Evolutionary conservation across 2,888 invertebrate genomes (phyloP), one percentile per base, ranked within the genome.

Genomic region (Latrodectus elegans): DNA sequence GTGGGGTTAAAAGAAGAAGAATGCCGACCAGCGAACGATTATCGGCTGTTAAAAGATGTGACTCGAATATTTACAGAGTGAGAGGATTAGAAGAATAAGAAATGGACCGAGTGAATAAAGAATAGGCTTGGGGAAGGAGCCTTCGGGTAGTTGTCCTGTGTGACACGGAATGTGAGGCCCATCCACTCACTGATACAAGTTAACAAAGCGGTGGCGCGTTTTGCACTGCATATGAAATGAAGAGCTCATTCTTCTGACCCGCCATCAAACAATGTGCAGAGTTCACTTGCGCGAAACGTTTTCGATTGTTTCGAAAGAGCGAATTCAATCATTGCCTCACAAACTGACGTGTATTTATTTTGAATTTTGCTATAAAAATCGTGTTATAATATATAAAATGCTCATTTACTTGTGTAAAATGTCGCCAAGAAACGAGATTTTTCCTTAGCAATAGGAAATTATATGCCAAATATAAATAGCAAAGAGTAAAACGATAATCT

Each of bases 31-130:
- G 60, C 85, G 71, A 76, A 75, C 80, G 85, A 86, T 80, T 80
- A 86, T 86, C 85, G 85, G 81, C 67, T 74, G 73, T 67, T n/a
- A 74, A 68, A 73, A 73, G 79, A 75, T 86, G 85, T 86, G 85
- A 86, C 85, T 80, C 60, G 80, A 86, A 86, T 86, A 76, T 15
- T 51, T 76, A n/a, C 14, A 22, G 9, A 6, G 15, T n/a, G 26
- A 64, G 55, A 4, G n/a, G 53, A 76, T 49, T 67, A 51, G 22
- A 60, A 80, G 71, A 80, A 53, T 38, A 80, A 80, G 53, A 51
- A 79, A 75, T 17, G 12, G 65, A 80, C 51, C 68, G 22, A 38
- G n/a, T 65, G 75, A 49, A 74, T 73, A 75, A 80, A 53, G 85
- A 85, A 85, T 85, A 60, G 74, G 65, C 72, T 73, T 53, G 26